Conservation (phyloP, 2,113 vertebrate species). For the Bos indicus region DNA sequence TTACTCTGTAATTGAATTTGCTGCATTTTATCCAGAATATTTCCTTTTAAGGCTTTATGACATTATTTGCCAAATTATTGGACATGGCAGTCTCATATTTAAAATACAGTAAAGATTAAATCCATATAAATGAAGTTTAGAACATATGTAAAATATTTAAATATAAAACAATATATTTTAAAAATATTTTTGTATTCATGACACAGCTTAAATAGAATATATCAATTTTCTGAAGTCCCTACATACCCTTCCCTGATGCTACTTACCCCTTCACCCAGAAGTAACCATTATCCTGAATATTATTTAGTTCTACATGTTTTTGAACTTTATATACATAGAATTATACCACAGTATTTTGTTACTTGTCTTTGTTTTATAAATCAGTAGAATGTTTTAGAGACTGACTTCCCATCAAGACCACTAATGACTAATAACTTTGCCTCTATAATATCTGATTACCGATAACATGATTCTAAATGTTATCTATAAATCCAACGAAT, state of each 20-base stretch:
- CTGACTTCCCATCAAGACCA: not conserved
- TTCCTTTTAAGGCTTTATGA: not conserved
- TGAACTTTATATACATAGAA: not conserved
- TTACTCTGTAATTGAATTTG: not conserved
- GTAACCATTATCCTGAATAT: not conserved
- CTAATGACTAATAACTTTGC: not conserved
- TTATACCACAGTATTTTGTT: not conserved
- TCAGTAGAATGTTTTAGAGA: not conserved
- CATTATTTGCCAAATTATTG: not conserved
- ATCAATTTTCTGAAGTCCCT: not conserved
- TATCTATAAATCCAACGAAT: not conserved
- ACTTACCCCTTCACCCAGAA: not conserved
- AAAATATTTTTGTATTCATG: not conserved
- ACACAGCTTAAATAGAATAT: not conserved
- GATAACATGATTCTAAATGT: not conserved
- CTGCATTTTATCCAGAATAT: not conserved
- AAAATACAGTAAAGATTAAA: not conserved
- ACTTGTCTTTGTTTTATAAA: not conserved
- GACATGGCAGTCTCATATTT: not conserved
- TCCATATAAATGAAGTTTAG: not conserved
- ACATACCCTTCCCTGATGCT: not conserved
- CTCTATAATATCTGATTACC: not conserved
- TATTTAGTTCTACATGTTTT: not conserved
- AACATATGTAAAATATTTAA: not conserved
- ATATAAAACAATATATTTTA: not conserved